Conservation (phyloP, 2,888 invertebrate species). For the Drosophila atroscutellata region DNA sequence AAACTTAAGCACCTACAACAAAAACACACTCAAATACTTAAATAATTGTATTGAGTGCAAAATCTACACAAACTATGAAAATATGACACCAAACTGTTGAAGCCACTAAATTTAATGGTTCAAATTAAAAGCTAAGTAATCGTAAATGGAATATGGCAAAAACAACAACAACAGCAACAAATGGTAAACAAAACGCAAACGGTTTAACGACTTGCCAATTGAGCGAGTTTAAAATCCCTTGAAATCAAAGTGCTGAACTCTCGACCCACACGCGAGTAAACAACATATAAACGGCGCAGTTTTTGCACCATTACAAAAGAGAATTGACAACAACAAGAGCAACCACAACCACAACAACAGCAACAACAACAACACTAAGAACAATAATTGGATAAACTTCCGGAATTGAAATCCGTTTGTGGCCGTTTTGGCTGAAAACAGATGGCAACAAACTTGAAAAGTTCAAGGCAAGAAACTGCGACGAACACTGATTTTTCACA, state of each 20-base stretch:
- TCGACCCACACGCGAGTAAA: slow-evolving; percentile 29
- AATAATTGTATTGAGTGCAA: slow-evolving; percentile 13
- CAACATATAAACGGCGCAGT: slow-evolving; percentile 21
- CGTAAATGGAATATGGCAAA: slow-evolving; percentile 33
- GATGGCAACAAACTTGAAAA: slow-evolving; percentile 42
- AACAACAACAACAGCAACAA: background rate
- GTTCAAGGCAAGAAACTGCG: slow-evolving; percentile 55
- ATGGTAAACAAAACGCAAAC: slow-evolving; percentile 43
- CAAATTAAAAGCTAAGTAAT: slow-evolving; percentile 32
- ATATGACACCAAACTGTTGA: slow-evolving; percentile 32
- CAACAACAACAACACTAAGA: slow-evolving; percentile 11
- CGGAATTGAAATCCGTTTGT: slow-evolving; percentile 45
- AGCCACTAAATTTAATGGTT: slow-evolving; percentile 35
- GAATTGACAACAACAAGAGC: slow-evolving; percentile 38
- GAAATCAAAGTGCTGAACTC: slow-evolving; percentile 25
- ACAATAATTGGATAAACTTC: slow-evolving; percentile 60
- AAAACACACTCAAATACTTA: background rate
- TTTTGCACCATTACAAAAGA: slow-evolving; percentile 49
- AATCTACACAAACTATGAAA: slow-evolving; percentile 11
- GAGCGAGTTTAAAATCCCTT: slow-evolving; percentile 7
- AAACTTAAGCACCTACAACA: slow-evolving; percentile 24
- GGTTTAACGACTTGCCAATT: slow-evolving; percentile 26
- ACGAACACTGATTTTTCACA: slow-evolving; percentile 9
- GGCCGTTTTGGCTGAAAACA: slow-evolving; percentile 9
- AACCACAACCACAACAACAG: slow-evolving; percentile 13